phyloP scores from a whole-genome alignment of 2,113 vertebrate species.

The Sapajus apella region DNA sequence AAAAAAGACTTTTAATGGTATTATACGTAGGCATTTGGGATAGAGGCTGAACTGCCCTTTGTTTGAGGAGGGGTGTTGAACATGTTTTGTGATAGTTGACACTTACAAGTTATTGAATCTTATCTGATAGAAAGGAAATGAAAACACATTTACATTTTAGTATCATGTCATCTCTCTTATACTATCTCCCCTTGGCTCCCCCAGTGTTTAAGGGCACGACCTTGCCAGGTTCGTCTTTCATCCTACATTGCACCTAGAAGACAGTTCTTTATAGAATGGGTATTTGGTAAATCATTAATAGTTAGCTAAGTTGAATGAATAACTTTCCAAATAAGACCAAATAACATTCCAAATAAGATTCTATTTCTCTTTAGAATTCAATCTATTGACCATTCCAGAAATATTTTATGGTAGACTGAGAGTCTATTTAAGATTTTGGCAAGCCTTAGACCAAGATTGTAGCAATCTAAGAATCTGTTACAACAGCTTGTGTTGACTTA shows the following conservation, averaged over 20 bases:
- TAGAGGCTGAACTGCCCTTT: neutral
- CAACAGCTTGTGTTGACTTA: neutral
- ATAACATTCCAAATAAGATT: neutral
- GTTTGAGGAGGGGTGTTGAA: neutral
- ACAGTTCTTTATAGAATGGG: neutral
- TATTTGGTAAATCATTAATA: neutral
- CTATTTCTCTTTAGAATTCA: neutral
- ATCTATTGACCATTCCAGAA: neutral
- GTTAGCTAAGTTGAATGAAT: neutral
- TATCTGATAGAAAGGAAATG: neutral
- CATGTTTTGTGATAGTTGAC: neutral
- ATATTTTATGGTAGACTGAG: neutral
- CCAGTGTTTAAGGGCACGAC: neutral
- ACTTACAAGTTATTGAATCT: neutral
- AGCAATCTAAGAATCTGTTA: neutral
- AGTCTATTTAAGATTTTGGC: neutral
- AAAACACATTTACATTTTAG: neutral
- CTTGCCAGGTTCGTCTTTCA: neutral
- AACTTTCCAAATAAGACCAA: neutral
- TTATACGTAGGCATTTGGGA: neutral
- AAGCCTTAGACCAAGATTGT: neutral
- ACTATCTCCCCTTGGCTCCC: neutral
- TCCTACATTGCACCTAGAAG: neutral
- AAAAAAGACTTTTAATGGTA: neutral
- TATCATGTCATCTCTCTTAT: neutral